phyloP scores from a whole-genome alignment of 2,113 vertebrate species.

The Chrysochloris asiatica region DNA sequence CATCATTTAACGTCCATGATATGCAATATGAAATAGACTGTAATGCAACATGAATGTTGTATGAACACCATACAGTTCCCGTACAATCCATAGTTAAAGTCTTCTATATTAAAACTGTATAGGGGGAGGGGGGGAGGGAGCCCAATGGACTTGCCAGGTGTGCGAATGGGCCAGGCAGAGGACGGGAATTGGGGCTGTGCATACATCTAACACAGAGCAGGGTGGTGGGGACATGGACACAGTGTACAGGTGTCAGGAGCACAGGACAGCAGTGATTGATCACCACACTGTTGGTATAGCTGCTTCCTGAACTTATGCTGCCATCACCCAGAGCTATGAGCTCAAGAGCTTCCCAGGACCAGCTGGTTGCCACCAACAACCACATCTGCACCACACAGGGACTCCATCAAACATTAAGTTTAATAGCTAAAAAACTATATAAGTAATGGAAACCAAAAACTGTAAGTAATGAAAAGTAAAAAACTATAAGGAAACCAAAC shows the following conservation, averaged over 20 bases:
- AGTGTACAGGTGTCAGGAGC: not conserved
- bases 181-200: not conserved
- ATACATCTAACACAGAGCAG: not conserved
- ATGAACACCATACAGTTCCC: not conserved
- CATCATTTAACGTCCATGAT: not conserved
- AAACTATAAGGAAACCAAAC: too few relatives aligned
- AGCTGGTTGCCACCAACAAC: too few relatives aligned
- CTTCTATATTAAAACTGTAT: not conserved
- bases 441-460: too few relatives aligned
- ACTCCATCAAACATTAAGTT: not conserved
- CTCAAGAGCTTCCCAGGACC: too few relatives aligned
- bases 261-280: not conserved
- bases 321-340: too few relatives aligned
- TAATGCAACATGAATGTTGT: not conserved
- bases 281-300: not conserved
- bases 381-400: too few relatives aligned
- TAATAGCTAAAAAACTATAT: slow-evolving; percentile 6
- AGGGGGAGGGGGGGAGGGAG: too few relatives aligned
- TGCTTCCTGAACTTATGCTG: not conserved
- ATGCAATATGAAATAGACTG: not conserved
- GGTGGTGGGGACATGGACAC: not conserved
- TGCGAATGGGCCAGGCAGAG: not conserved
- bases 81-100: not conserved
- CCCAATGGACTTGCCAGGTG: not conserved
- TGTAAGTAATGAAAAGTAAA: too few relatives aligned